Conservation (phyloP, 1,140 invertebrate species). For the Bombus turneri region DNA sequence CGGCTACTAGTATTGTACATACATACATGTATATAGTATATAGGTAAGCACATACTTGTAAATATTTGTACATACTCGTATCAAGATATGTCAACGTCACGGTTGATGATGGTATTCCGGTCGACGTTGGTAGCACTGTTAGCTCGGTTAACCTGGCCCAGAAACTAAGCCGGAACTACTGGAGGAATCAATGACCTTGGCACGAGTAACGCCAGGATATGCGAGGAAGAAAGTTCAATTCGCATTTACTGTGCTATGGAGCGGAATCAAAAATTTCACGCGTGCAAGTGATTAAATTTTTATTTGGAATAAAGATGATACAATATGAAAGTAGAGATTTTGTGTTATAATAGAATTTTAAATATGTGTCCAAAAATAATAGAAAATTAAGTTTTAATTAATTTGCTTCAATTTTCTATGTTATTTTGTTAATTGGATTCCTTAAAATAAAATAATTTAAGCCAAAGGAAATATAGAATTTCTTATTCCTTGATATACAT, state of each 20-base stretch:
- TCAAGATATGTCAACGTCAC: constrained; percentile 54
- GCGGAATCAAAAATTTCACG: constrained; percentile 32
- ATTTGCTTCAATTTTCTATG: background rate
- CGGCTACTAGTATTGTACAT: background rate
- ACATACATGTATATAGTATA: too few species aligned
- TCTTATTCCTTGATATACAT: too few species aligned
- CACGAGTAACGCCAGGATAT: constrained; percentile 63
- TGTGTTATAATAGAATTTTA: background rate
- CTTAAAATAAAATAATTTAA: background rate
- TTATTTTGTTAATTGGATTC: background rate
- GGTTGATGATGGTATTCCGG: constrained; percentile 60
- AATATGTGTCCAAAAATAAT: background rate
- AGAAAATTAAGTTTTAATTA: background rate
- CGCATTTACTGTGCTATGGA: constrained; percentile 34
- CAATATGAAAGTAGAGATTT: background rate
- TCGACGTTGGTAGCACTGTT: constrained; percentile 57
- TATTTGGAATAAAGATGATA: background rate
- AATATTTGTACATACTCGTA: constrained; percentile 45
- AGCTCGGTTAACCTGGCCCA: constrained; percentile 78
- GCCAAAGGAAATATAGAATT: background rate
- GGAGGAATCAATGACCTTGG: constrained; percentile 79
- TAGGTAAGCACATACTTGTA: too few species aligned
- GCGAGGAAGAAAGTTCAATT: constrained; percentile 67
- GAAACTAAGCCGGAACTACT: constrained; percentile 78
- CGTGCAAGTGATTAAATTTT: background rate